Evolutionary conservation across 2,113 vertebrate genomes (phyloP).

Genomic region (Natator depressus): DNA sequence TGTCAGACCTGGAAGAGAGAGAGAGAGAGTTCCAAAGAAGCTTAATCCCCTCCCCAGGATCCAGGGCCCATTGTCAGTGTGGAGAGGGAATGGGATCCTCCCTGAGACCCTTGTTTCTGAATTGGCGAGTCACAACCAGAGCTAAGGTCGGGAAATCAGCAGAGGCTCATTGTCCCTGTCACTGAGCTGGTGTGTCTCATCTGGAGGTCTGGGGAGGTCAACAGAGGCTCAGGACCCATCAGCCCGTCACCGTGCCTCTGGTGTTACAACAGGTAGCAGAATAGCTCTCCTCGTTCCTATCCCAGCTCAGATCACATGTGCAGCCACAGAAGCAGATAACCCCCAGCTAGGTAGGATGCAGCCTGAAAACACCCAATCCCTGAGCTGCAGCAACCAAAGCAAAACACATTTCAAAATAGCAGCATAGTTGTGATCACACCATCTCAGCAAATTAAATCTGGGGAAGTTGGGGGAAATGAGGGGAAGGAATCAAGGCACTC

Average conservation of each 20-base stretch:
- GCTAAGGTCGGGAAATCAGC: background rate
- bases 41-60: background rate
- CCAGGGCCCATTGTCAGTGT: background rate
- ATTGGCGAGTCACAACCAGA: background rate
- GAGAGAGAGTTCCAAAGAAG: background rate
- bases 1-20: background rate
- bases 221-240: background rate
- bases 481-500: slow-evolving; percentile 50
- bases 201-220: background rate
- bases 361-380: fast-evolving
- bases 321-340: background rate
- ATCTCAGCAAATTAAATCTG: fast-evolving
- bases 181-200: background rate
- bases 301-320: background rate
- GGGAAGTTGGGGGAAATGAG: fast-evolving
- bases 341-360: background rate
- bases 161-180: fast-evolving
- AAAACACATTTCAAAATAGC: background rate
- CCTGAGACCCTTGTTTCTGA: background rate
- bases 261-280: background rate
- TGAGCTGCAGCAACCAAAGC: background rate
- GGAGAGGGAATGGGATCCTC: background rate
- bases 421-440: fast-evolving
- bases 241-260: background rate
- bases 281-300: background rate